phyloP scores from a whole-genome alignment of 2,113 vertebrate species.

The Heliornis fulica region DNA sequence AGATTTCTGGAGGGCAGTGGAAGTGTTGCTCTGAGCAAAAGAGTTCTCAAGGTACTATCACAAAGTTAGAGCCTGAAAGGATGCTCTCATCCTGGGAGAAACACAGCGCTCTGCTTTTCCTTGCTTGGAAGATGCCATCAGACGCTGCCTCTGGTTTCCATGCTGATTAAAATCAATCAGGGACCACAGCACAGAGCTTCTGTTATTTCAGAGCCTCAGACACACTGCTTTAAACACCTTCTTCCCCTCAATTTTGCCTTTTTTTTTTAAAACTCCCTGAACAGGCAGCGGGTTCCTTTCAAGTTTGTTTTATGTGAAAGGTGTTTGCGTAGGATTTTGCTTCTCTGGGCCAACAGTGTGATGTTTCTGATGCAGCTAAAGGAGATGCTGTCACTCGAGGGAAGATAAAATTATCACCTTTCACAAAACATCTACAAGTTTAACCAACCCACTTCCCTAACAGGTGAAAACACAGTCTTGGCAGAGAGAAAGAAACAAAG shows the following conservation, averaged over 20 bases:
- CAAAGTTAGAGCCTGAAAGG: neutral
- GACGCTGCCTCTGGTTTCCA: neutral
- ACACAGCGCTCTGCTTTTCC: neutral
- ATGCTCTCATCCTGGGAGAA: neutral
- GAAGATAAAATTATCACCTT: slow-evolving; percentile 63
- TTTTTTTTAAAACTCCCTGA: neutral
- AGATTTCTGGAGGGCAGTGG: neutral
- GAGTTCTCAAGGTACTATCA: neutral
- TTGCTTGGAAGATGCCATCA: neutral
- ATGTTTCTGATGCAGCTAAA: slow-evolving; percentile 29
- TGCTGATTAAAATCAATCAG: neutral
- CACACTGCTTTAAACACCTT: neutral
- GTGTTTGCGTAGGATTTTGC: slow-evolving; percentile 27
- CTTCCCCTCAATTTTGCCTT: neutral
- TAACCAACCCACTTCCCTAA: slow-evolving; percentile 38
- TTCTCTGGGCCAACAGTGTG: slow-evolving; percentile 38
- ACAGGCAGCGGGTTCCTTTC: slow-evolving; percentile 14
- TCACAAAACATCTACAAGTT: slow-evolving; percentile 41
- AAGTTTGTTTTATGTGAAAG: neutral
- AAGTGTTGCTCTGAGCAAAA: neutral
- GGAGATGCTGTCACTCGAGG: slow-evolving; percentile 28
- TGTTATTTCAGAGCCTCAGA: neutral
- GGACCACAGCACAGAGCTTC: neutral
- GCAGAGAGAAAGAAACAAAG: slow-evolving; percentile 16
- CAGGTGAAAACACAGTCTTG: slow-evolving; percentile 6